phyloP scores from a whole-genome alignment of 2,888 invertebrate species.

The Ectemnius continuus region DNA sequence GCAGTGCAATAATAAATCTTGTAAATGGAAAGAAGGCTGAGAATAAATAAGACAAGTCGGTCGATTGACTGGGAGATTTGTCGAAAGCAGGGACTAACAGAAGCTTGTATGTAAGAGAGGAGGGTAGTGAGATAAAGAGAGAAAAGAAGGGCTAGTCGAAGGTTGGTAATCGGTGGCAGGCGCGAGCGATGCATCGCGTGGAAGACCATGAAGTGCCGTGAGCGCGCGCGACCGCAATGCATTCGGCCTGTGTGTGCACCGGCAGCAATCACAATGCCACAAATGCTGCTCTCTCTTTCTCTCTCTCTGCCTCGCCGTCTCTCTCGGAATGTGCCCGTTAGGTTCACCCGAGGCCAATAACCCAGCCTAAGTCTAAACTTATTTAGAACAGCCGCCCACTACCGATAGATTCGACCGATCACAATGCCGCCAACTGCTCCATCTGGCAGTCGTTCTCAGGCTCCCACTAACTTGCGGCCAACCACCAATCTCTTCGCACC shows the following conservation, averaged over 20 bases:
- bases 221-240: constrained; percentile 51
- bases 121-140: not conserved
- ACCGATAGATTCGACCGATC: constrained; percentile 50
- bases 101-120: not conserved
- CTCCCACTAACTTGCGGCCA: too few relatives aligned
- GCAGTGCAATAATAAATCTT: too few relatives aligned
- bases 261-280: constrained; percentile 67
- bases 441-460: too few relatives aligned
- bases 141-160: constrained; percentile 31
- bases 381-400: constrained; percentile 71
- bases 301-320: constrained; percentile 47
- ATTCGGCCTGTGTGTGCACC: constrained; percentile 51
- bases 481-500: too few relatives aligned
- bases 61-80: too few relatives aligned
- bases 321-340: constrained; percentile 66
- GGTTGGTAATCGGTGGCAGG: constrained; percentile 28
- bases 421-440: constrained; percentile 32
- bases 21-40: too few relatives aligned
- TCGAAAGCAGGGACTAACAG: not conserved
- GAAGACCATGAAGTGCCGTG: constrained; percentile 57
- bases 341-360: constrained; percentile 76
- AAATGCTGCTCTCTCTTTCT: constrained; percentile 52
- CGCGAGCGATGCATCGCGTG: constrained; percentile 37
- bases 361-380: constrained; percentile 71
- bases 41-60: too few relatives aligned